Evolutionary conservation across 2,797 vertebrate species (phyloP), one percentile per base, ranked within the genome.

Genomic region (Nannoperca obscura): DNA sequence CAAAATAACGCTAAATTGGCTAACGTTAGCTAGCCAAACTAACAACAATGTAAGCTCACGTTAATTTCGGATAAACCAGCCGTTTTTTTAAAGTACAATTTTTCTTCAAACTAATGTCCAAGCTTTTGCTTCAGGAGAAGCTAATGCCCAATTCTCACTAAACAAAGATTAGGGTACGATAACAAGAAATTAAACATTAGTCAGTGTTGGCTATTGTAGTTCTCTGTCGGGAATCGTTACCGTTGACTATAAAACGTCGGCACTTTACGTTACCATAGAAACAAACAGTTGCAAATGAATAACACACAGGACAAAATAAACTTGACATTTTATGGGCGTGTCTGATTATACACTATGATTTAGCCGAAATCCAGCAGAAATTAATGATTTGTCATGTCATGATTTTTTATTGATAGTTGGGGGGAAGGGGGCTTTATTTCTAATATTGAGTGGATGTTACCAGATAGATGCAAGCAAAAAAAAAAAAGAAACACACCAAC

Each of bases 191-290:
- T 32, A 60, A 4, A 4, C 2, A 2, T 30, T 30, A 74, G 19
- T 44, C 5, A 27, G 38, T 36, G 10, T 49, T 61, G 24, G 32
- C 42, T 50, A 8, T 2, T 8, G 8, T 24, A 12, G 2, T n/a
- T 10, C 0, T 47, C 22, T 1, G 24, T 10, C n/a, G 2, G 20
- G 20, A 47, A 20, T n/a, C n/a, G 13, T 15, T 53, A 7, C 11
- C 1, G 44, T 38, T 50, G 1, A 3, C 7, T 0, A 27, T 13
- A 5, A 36, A 54, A 27, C 27, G 3, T 19, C 3, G 2, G 17
- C 9, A n/a, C 10, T 38, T 20, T 0, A 1, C 11, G 68, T 86
- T 64, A 34, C 81, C 71, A 60, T 64, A 27, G 71, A 27, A 78
- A 88, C 86, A n/a, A 32, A 19, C 5, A 7, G 5, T 8, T 53